A percentile compares a stretch with the other conserved stretches of the same genome.
Conservation (phyloP, 2,888 invertebrate genomes). For the Ectobius pallidus region DNA sequence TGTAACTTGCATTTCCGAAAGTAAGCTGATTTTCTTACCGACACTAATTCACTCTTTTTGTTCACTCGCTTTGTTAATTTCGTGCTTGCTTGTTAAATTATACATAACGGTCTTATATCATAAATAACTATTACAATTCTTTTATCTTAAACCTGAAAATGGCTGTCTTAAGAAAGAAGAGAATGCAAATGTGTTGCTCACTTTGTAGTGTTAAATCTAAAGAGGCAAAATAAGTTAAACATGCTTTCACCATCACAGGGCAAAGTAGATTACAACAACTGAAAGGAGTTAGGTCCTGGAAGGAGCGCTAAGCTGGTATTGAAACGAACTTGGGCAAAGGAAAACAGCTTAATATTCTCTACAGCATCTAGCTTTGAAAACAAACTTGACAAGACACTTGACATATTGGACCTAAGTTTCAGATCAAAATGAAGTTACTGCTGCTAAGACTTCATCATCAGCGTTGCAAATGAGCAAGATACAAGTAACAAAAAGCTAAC, state of each 20-base stretch:
- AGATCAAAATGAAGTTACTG: background rate
- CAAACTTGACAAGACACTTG: constrained; percentile 28
- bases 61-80: too few relatives aligned
- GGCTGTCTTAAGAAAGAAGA: too few relatives aligned
- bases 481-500: background rate
- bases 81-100: too few relatives aligned
- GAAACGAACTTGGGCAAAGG: constrained; percentile 17
- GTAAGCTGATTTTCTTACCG: too few relatives aligned
- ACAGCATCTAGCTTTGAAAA: constrained; percentile 15
- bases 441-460: constrained; percentile 3
- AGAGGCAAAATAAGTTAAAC: constrained; percentile 20
- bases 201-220: background rate
- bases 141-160: too few relatives aligned
- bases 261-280: constrained; percentile 20
- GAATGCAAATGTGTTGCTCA: background rate
- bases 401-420: constrained; percentile 16
- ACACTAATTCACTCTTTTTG: too few relatives aligned
- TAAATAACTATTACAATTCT: too few relatives aligned
- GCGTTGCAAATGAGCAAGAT: constrained; percentile 4
- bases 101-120: too few relatives aligned
- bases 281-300: constrained; percentile 3
- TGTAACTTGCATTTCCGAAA: too few relatives aligned
- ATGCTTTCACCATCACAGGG: constrained; percentile 6
- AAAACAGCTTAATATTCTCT: constrained; percentile 26
- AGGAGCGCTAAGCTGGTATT: constrained; percentile 13